Base-by-base conservation (phyloP, 2,888 invertebrate genomes). In the Drosophila buzzatii region DNA sequence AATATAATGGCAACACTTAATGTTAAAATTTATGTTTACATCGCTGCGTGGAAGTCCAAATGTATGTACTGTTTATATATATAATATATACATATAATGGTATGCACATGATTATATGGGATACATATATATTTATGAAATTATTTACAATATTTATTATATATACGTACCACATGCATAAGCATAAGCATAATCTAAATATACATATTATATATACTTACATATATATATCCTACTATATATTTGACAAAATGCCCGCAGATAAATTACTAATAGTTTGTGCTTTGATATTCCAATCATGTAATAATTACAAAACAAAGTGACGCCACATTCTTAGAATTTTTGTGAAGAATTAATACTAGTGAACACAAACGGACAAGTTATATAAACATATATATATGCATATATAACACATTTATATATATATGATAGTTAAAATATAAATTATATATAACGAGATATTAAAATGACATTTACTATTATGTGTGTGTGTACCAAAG, bases 401-500 rank as follows among this genome's bases (percentile, higher is more conserved):
- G 68, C 66, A 52, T 77, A 78, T 75, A 69, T 73, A 76, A 78
- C 58, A 78, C 65, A 79, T 67, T 69, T 72, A 76, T 57, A 78
- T 68, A 68, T 58, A 51, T 51, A 35, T 35, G 62, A 79, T 83
- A 79, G 79, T 77, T 79, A 69, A 83, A 79, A 74, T 68, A 73
- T 70, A 79, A 70, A 69, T 71, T 69, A 73, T 64, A 61, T 74
- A 68, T 73, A 80, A 76, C 63, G 57, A 75, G 76, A 78, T 85
- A 78, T 73, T 80, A 73, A 85, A 82, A 76, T 78, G 71, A 80
- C 76, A 78, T 85, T 80, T 79, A 73, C 70, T 74, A 84, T 74
- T 80, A 76, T 80, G 66, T 76, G 79, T 79, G 78, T 84, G 81
- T 76, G 78, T 82, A 90, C 82, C 89, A 89, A 90, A 90, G 90